Evolutionary conservation across 2,888 invertebrate genomes (phyloP).

Genomic region (Fragum whitleyi): DNA sequence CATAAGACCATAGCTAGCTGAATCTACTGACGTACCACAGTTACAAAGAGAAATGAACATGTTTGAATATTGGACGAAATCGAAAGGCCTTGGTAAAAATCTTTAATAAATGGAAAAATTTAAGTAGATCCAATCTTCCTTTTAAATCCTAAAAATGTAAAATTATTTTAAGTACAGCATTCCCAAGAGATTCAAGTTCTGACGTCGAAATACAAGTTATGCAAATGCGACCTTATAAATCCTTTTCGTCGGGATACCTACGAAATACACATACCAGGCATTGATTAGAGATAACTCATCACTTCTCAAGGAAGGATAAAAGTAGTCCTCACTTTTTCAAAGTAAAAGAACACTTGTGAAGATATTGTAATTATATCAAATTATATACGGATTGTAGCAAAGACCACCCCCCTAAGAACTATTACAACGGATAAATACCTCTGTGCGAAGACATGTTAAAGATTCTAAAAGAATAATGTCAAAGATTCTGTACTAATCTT

Average conservation of each 20-base stretch:
- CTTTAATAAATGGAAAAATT: slow-evolving; percentile 2
- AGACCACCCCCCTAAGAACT: too few relatives aligned
- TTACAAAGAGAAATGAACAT: not conserved
- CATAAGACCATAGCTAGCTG: not conserved
- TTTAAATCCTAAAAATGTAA: not conserved
- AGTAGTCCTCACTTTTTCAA: too few relatives aligned
- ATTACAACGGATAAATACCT: too few relatives aligned
- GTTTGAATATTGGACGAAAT: slow-evolving; percentile 2
- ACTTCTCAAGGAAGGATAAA: too few relatives aligned
- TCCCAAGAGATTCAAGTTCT: not conserved
- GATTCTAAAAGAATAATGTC: too few relatives aligned
- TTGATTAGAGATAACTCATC: too few relatives aligned
- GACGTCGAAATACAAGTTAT: not conserved
- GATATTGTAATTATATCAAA: too few relatives aligned
- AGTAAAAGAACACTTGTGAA: too few relatives aligned
- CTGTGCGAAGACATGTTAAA: too few relatives aligned
- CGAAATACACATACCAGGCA: too few relatives aligned
- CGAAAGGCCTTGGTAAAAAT: not conserved
- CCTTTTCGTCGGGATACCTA: not conserved
- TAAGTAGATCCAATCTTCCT: not conserved
- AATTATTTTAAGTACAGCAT: not conserved
- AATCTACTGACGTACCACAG: not conserved
- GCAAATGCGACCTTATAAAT: not conserved
- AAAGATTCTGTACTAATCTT: too few relatives aligned
- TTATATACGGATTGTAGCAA: too few relatives aligned